A percentile compares a stretch with the other conserved stretches of the same genome.
Evolutionary conservation across 2,113 vertebrate species (phyloP).

Genomic region (Rhea pennata): DNA sequence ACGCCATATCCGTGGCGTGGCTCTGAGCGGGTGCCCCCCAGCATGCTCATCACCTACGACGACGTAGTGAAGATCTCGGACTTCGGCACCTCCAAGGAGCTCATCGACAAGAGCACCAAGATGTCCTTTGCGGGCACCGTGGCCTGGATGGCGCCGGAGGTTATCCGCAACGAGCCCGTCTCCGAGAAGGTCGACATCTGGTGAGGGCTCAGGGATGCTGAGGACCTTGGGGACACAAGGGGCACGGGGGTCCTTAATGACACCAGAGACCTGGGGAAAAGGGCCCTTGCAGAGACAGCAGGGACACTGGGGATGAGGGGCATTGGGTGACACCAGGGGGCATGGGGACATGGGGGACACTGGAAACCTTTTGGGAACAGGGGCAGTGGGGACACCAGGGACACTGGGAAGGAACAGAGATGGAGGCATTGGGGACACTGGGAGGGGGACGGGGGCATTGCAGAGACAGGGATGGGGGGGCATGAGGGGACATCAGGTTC

Average conservation of each 20-base stretch:
- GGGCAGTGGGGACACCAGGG: too few relatives aligned
- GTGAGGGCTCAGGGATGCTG: constrained; percentile 72
- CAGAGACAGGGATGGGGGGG: neutral
- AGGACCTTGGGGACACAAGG: neutral
- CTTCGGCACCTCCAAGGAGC: constrained; percentile 97
- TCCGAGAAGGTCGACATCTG: constrained; percentile 99
- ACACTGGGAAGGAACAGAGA: accelerated
- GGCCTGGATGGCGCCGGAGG: constrained; percentile 99
- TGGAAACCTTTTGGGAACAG: too few relatives aligned
- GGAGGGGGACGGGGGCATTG: neutral
- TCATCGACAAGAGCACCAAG: constrained; percentile 98
- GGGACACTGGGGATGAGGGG: neutral
- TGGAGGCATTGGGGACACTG: neutral
- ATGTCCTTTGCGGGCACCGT: constrained; percentile 99
- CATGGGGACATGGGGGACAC: neutral
- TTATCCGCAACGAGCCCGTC: constrained; percentile 96
- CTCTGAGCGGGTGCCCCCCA: constrained; percentile 66
- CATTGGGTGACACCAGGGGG: constrained; percentile 71
- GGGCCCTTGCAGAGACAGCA: accelerated
- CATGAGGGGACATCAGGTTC: neutral
- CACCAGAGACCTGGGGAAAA: neutral
- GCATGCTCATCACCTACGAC: constrained; percentile 98
- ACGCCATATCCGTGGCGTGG: neutral
- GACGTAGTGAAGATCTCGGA: constrained; percentile 99
- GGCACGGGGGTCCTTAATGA: neutral